Evolutionary conservation across 2,797 vertebrate species (phyloP), one percentile per base, ranked within the genome.

Genomic region (Myiotriccus ornatus): DNA sequence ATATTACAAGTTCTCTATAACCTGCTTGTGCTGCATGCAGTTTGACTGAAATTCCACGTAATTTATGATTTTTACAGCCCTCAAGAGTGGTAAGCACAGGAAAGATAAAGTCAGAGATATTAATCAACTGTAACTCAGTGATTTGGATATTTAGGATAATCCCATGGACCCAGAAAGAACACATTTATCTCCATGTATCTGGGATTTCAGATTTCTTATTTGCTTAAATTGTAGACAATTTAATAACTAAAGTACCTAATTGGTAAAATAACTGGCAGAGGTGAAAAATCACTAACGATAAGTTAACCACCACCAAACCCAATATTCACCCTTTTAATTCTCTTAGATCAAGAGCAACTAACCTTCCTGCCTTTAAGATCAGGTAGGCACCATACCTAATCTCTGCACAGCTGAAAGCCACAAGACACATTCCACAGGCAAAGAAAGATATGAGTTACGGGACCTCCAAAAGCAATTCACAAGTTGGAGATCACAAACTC

Each of bases 381-480:
- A 93, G 37, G 41, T 52, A 37, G 3, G 43, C 35, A 64, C 39
- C 23, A 13, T 22, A 56, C 41, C 44, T 63, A 23, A 64, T 12
- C 47, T 64, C 69, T 43, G 1, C 8, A 49, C 10, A 34, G 53
- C 6, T 65, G 41, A 64, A 85, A 68, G 60, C 50, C 70, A 27
- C 43, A 84, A 69, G 65, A 62, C 56, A 20, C 47, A 52, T 80
- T 70, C 25, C 60, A 68, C 32, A 47, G 78, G 43, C 64, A 35
- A 52, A 84, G 62, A n/a, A 16, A 49, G 57, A 41, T 2, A 53
- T 0, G 25, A 70, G 44, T 56, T 21, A 20, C 0, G 0, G 27
- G 49, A 71, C 57, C 46, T 82, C 67, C 50, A n/a, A 65, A 39
- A 82, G 77, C 70, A 65, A 34, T 57, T 80, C 17, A 15, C 56